Base-by-base conservation (phyloP, 2,113 vertebrate species). In the Ginglymostoma cirratum region DNA sequence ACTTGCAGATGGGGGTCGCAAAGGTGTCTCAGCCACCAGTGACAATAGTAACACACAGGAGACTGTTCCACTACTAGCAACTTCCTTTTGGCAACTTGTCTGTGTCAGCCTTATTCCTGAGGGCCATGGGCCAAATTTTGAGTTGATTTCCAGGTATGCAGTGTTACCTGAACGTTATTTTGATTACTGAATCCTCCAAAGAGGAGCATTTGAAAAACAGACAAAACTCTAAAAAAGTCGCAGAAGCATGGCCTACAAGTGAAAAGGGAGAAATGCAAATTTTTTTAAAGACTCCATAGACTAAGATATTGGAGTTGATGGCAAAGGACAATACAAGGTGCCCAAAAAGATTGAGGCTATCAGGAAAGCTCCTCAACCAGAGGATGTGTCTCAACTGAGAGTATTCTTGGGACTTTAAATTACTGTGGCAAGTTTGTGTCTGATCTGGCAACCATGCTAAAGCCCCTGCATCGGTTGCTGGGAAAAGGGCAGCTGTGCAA, bases 81-180 rank as follows among this genome's bases (percentile, higher is more conserved):
- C 67, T 69, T 69, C 67, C 67, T 69, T 69, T 69, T 69, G 67
- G 15, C 19, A 69, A 17, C 67, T 17, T 15, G 3, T 19, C 15
- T 23, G 67, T 15, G 17, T 1, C 17, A 19, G 67, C 21, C 17
- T 3, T 69, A 3, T 69, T 69, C 19, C 67, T 21, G 67, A 69
- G 21, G 67, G 21, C 67, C 67, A 21, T 69, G 67, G 67, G 15
- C 67, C 17, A 69, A 69, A 69, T 23, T 69, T 69, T 69, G 4
- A 69, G 67, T 69, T 21, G 67, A 23, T 67, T 95, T 8, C 94
- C 45, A 14, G 5, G 94, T 27, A 61, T 93, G 24, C 96, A 96
- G 45, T 96, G 83, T 34, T 96, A 96, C 45, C 38, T 94, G 2
- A 72, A 94, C 66, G 19, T 94, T 87, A 96, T 96, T 45, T 70